Percentiles rank a stretch among this genome's conserved stretches.
Conservation (phyloP, 2,113 vertebrate genomes). For the Danio rerio region GRCz12tu NC_133177.1:39114501-39115000, state of each 20-base stretch:
- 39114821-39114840: conserved; percentile 15
- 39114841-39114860: conserved; percentile 1
- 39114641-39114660: too few relatives aligned
- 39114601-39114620: too few relatives aligned
- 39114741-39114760: background rate
- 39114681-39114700: background rate
- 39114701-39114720: background rate
- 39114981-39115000: too few relatives aligned
- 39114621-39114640: too few relatives aligned
- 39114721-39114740: background rate
- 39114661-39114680: too few relatives aligned
- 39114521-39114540: conserved; percentile 30
- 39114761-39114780: background rate
- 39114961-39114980: too few relatives aligned
- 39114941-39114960: too few relatives aligned
- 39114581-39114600: too few relatives aligned
- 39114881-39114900: too few relatives aligned
- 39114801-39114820: conserved; percentile 10
- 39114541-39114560: background rate
- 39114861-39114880: background rate
- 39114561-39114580: too few relatives aligned
- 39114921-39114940: too few relatives aligned
- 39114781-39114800: conserved; percentile 2
- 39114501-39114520: conserved; percentile 19
- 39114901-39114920: too few relatives aligned